Evolutionary conservation across 2,113 vertebrate genomes (phyloP).

Genomic region (Salminus brasiliensis): DNA sequence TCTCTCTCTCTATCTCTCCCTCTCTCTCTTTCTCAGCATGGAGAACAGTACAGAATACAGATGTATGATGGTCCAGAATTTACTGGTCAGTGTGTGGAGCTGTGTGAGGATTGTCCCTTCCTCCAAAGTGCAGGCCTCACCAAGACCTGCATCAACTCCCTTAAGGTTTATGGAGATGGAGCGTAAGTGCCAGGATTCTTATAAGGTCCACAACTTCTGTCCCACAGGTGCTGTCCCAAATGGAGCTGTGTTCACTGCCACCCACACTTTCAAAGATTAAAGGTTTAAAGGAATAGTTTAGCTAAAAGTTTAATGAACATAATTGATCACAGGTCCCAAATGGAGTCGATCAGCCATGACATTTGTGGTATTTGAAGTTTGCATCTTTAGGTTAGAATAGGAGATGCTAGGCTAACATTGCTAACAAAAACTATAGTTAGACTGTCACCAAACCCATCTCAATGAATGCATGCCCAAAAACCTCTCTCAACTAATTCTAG

Average conservation of each 20-base stretch:
- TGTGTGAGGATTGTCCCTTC: slow-evolving; percentile 88
- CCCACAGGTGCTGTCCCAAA: neutral
- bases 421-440: too few relatives aligned
- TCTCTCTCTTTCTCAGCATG: slow-evolving; percentile 71
- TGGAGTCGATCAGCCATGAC: too few relatives aligned
- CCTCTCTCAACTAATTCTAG: too few relatives aligned
- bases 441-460: too few relatives aligned
- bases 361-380: too few relatives aligned
- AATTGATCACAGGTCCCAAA: too few relatives aligned
- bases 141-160: slow-evolving; percentile 85
- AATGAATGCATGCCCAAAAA: too few relatives aligned
- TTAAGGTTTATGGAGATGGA: slow-evolving; percentile 88
- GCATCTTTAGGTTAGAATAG: too few relatives aligned
- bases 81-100: slow-evolving; percentile 85
- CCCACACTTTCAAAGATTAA: too few relatives aligned
- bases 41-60: slow-evolving; percentile 88
- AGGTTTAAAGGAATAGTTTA: too few relatives aligned
- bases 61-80: slow-evolving; percentile 87
- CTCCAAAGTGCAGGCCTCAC: slow-evolving; percentile 85
- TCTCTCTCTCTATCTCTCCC: neutral
- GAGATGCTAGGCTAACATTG: too few relatives aligned
- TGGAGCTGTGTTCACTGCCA: neutral
- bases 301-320: too few relatives aligned
- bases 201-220: neutral
- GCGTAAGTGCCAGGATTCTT: slow-evolving; percentile 77